phyloP scores from a whole-genome alignment of 2,113 vertebrate genomes.

The Centrocercus urophasianus region DNA sequence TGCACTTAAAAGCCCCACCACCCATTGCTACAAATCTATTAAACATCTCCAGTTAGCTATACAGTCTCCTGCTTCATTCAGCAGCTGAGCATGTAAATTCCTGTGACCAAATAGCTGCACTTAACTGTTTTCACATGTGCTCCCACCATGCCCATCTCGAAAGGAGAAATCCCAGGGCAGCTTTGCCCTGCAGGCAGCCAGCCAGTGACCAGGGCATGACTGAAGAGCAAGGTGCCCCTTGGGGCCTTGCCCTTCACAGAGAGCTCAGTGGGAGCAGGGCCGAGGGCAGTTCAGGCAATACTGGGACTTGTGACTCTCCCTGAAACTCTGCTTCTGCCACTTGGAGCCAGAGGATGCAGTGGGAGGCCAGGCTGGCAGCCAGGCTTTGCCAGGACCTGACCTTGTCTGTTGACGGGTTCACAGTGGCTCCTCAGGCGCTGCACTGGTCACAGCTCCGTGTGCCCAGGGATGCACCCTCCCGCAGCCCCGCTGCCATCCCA shows the following conservation, averaged over 20 bases:
- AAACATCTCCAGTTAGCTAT: conserved; percentile 34
- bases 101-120: conserved; percentile 47
- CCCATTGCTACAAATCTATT: conserved; percentile 37
- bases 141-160: not conserved
- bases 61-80: conserved; percentile 30
- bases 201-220: not conserved
- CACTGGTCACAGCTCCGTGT: not conserved
- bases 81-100: conserved; percentile 62
- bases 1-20: not conserved
- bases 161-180: not conserved
- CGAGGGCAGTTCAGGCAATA: fast-evolving
- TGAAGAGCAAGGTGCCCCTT: not conserved
- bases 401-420: not conserved
- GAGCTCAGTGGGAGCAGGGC: fast-evolving
- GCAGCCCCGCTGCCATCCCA: not conserved
- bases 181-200: not conserved
- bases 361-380: not conserved
- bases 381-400: not conserved
- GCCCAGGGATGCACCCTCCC: not conserved
- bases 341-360: not conserved
- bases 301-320: not conserved
- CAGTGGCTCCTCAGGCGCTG: not conserved
- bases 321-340: fast-evolving
- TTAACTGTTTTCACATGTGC: conserved; percentile 54
- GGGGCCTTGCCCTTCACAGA: not conserved